A percentile compares a stretch with the other conserved stretches of the same genome.
These are phyloP conservation scores for Erpetoichthys calabaricus DNA, from an alignment of 2,797 vertebrate genomes.

Conservation along the genomic window DNA sequence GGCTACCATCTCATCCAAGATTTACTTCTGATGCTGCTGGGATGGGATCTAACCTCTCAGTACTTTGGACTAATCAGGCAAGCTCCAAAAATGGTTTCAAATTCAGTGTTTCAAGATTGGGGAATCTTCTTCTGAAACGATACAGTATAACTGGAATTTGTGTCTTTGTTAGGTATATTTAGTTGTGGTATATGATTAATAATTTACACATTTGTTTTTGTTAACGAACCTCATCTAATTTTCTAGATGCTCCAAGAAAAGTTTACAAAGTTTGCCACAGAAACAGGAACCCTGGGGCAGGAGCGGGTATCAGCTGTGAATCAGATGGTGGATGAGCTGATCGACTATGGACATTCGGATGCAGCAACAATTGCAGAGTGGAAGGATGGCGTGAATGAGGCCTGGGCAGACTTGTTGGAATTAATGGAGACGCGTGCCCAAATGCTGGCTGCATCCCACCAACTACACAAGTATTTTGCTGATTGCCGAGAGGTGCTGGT, in stretches of 20 bases:
- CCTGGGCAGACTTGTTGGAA: constrained; percentile 88
- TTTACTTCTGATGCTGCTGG: too few species aligned
- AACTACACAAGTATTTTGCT: constrained; percentile 87
- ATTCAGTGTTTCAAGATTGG: too few species aligned
- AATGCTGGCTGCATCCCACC: constrained; percentile 80
- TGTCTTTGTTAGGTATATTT: too few species aligned
- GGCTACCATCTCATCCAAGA: too few species aligned
- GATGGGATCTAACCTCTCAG: too few species aligned
- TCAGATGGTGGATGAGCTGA: constrained; percentile 91
- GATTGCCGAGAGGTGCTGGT: constrained; percentile 73
- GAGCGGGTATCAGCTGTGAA: constrained; percentile 78
- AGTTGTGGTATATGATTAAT: too few species aligned
- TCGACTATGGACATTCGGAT: constrained; percentile 78
- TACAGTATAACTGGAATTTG: too few species aligned
- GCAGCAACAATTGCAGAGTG: constrained; percentile 87
- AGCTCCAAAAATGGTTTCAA: too few species aligned
- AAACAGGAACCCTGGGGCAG: constrained; percentile 69
- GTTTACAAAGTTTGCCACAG: constrained; percentile 76
- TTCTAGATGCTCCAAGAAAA: constrained; percentile 73
- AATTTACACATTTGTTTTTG: too few species aligned
- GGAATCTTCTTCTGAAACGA: too few species aligned
- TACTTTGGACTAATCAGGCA: too few species aligned
- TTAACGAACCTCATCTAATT: too few species aligned
- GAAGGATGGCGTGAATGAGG: constrained; percentile 89
- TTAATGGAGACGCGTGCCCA: constrained; percentile 83